Base-by-base conservation (phyloP, 2,888 invertebrate genomes). In the Protodeltote pygarga region DNA sequence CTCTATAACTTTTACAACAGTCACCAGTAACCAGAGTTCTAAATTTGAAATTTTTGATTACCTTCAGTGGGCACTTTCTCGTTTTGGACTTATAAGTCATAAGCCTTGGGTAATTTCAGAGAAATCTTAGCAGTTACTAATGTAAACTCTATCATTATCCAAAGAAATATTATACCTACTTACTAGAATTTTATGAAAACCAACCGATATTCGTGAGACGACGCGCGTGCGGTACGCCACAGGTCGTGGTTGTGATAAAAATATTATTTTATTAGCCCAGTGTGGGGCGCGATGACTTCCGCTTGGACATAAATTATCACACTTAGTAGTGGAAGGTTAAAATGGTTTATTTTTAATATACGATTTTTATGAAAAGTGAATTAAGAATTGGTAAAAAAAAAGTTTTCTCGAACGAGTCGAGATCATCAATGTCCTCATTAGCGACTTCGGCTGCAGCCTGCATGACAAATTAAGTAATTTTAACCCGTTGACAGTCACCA, bases 151-250 rank as follows among this genome's bases (percentile, higher is more conserved):
- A 13, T 48, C 21, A 37, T 51, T 44, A 34, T 19, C 21, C 16
- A 8, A 49, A 40, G 31, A 65, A 55, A 67, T 64, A 51, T 67
- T 58, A 65, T 68, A 64, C 51, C 51, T 57, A 48, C 51, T 52
- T 57, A 48, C 20, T 39, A 31, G 10, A 28, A 33, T 38, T 62
- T 60, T 70, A 58, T 58, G 49, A 49, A 63, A 68, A 59, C 29
- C 47, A 65, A 54, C 29, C 16, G 70, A 78, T 78, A 78, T 71
- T 71, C 78, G 77, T 77, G 77, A 66, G 77, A 77, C 47, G 34
- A 29, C 5, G 33, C 39, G 49, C 49, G 48, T 60, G 72, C 66
- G 77, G 75, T 70, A 41, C 21, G 41, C 44, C 42, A 19, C 41
- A 49, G 40, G 25, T 23, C 32, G 27, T 34, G 39, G 42, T 51